Evolutionary conservation across 2,113 vertebrate species (phyloP).

Genomic region (Gracilinanus agilis): DNA sequence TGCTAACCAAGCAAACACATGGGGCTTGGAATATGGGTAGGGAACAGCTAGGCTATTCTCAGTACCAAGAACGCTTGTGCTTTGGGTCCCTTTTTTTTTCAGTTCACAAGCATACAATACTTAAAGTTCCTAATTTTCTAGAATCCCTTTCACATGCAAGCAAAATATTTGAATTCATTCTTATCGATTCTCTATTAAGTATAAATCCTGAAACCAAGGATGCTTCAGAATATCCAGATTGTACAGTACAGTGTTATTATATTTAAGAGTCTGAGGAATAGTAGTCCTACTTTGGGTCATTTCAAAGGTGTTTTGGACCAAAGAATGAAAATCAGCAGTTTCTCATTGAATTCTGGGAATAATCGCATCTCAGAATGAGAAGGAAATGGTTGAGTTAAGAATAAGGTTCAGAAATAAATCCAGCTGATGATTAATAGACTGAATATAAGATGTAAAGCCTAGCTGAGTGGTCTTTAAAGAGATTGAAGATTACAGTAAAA

Average conservation of each 20-base stretch:
- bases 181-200: constrained; percentile 10
- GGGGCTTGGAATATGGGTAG: constrained; percentile 77
- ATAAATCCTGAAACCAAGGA: constrained; percentile 44
- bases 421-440: neutral
- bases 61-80: constrained; percentile 59
- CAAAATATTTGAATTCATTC: constrained; percentile 33
- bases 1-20: constrained; percentile 85
- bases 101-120: constrained; percentile 42
- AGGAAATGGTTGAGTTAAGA: neutral
- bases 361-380: neutral
- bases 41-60: constrained; percentile 77
- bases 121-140: constrained; percentile 59
- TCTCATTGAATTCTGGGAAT: neutral
- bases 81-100: constrained; percentile 67
- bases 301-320: neutral
- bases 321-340: neutral
- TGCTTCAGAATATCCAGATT: neutral
- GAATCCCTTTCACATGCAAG: constrained; percentile 43
- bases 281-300: neutral
- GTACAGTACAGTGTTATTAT: neutral
- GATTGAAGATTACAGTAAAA: neutral
- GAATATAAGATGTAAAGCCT: neutral
- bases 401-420: neutral
- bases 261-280: neutral
- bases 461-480: neutral